Conservation (phyloP, 2,113 vertebrate species). For the Apteryx owenii region DNA sequence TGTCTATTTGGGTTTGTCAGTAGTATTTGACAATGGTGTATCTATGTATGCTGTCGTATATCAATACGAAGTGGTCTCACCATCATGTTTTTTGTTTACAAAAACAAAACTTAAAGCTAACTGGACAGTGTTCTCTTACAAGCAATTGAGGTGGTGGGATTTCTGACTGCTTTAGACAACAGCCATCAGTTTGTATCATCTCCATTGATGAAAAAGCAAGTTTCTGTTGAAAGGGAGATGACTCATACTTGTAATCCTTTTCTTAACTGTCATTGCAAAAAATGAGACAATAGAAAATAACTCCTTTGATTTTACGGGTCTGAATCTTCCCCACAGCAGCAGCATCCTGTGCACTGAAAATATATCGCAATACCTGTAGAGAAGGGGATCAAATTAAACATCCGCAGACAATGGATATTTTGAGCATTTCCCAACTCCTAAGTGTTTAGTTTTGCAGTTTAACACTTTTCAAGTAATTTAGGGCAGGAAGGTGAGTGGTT, state of each 20-base stretch:
- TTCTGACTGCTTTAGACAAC: no score
- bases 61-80: neutral
- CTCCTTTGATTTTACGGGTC: accelerated
- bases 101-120: neutral
- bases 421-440: neutral
- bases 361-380: accelerated
- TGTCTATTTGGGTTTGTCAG: neutral
- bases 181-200: neutral
- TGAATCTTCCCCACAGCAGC: neutral
- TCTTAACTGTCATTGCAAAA: no score
- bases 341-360: neutral
- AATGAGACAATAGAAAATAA: neutral
- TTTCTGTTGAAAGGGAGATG: neutral
- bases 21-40: accelerated
- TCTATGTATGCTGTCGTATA: accelerated
- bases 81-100: neutral
- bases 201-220: neutral
- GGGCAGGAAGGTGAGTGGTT: neutral
- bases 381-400: neutral
- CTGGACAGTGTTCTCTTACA: no score
- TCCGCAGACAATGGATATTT: neutral
- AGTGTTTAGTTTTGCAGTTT: neutral
- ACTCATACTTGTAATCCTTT: neutral
- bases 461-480: neutral
- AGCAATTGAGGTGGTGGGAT: neutral